A percentile compares a stretch with the other conserved stretches of the same genome.
Evolutionary conservation across 2,888 invertebrate species (phyloP).

Genomic region (Ichneumon xanthorius): DNA sequence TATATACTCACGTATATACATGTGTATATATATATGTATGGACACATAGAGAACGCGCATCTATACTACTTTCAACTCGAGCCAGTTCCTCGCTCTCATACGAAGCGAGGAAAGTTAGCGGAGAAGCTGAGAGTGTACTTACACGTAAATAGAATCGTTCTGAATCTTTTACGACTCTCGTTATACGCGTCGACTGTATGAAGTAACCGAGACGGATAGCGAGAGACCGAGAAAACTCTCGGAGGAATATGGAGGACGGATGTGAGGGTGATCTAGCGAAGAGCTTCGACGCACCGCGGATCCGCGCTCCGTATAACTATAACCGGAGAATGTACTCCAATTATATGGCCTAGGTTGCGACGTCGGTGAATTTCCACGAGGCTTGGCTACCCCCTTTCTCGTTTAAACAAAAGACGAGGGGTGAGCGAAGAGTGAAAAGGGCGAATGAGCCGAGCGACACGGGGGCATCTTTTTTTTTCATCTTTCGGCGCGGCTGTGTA

Average conservation of each 20-base stretch:
- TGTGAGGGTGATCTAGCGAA: conserved; percentile 43
- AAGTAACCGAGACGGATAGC: background rate
- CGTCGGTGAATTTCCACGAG: conserved; percentile 9
- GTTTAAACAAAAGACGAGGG: conserved; percentile 62
- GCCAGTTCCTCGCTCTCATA: conserved; percentile 9
- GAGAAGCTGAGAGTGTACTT: conserved; percentile 55
- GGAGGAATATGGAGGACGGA: conserved; percentile 23
- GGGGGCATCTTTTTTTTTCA: conserved; percentile 61
- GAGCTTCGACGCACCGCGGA: conserved; percentile 44
- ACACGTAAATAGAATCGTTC: conserved; percentile 68
- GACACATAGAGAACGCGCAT: background rate
- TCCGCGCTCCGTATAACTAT: background rate
- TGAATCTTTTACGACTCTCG: conserved; percentile 67
- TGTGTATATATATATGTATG: too few species aligned
- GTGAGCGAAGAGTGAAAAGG: conserved; percentile 41
- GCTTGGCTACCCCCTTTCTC: conserved; percentile 20
- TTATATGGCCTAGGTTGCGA: conserved; percentile 12
- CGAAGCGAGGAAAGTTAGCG: conserved; percentile 59
- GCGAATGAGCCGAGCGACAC: conserved; percentile 56
- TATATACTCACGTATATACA: conserved; percentile 13
- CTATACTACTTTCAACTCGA: conserved; percentile 61
- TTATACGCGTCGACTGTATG: conserved; percentile 50
- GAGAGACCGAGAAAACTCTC: conserved; percentile 15
- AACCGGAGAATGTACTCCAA: conserved; percentile 30
- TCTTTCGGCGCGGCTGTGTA: conserved; percentile 57